These are phyloP conservation scores for Pterostichus madidus DNA, from an alignment of 2,888 invertebrate genomes.

Conservation along the genomic window DNA sequence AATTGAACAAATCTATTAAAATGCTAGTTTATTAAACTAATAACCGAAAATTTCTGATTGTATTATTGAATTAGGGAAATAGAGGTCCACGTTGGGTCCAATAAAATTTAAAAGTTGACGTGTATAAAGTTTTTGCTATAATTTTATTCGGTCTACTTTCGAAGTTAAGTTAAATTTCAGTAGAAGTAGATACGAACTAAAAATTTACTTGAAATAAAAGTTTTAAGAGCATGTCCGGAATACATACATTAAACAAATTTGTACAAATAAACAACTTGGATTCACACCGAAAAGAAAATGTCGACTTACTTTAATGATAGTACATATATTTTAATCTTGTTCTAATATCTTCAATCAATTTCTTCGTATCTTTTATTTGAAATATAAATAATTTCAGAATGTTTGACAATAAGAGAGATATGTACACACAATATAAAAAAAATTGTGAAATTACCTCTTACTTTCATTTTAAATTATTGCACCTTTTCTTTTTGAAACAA, in stretches of 20 bases:
- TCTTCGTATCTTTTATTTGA: too few relatives aligned
- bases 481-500: too few relatives aligned
- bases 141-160: slow-evolving; percentile 42
- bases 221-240: slow-evolving; percentile 28
- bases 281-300: neutral
- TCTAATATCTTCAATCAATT: too few relatives aligned
- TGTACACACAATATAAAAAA: too few relatives aligned
- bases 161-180: slow-evolving; percentile 5
- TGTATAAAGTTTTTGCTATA: slow-evolving; percentile 29
- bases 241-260: slow-evolving; percentile 35
- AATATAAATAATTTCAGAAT: too few relatives aligned
- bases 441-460: too few relatives aligned
- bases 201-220: slow-evolving; percentile 44
- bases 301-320: too few relatives aligned
- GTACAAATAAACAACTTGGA: slow-evolving; percentile 11
- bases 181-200: slow-evolving; percentile 35
- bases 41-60: neutral
- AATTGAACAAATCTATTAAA: slow-evolving; percentile 42
- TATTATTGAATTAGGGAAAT: slow-evolving; percentile 33
- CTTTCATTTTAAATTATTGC: too few relatives aligned
- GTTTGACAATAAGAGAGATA: too few relatives aligned
- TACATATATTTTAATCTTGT: too few relatives aligned
- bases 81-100: neutral
- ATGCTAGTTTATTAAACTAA: neutral
- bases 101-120: slow-evolving; percentile 6